These are phyloP conservation scores for Trypoxylus dichotomus DNA, from an alignment of 1,140 invertebrate genomes.

Conservation along the genomic window DNA sequence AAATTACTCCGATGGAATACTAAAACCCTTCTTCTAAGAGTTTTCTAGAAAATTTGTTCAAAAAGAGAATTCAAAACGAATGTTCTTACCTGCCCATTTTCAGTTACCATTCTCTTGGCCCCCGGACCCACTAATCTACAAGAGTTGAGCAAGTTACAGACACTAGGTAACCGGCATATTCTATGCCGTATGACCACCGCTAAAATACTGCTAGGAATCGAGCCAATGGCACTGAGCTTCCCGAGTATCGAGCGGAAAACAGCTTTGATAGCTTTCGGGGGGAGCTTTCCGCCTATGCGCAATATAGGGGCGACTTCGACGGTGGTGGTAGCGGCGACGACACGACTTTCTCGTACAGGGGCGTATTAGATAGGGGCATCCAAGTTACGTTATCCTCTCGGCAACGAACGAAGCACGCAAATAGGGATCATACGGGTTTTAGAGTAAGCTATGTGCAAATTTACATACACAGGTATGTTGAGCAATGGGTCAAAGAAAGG, in stretches of 20 bases:
- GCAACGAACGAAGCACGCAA: too few species aligned
- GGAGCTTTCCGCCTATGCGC: conserved; percentile 4
- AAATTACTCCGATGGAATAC: neutral
- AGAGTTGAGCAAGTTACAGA: conserved; percentile 33
- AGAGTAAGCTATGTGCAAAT: too few species aligned
- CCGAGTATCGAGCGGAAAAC: conserved; percentile 35
- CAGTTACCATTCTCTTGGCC: conserved; percentile 31
- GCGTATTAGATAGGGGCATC: too few species aligned
- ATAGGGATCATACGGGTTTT: too few species aligned
- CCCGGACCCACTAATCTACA: conserved; percentile 30
- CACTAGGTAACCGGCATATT: conserved; percentile 33
- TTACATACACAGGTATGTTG: too few species aligned
- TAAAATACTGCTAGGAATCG: conserved; percentile 29
- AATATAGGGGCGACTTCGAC: neutral
- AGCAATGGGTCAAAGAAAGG: too few species aligned
- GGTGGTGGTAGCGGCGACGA: neutral
- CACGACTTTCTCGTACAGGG: too few species aligned
- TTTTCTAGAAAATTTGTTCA: neutral
- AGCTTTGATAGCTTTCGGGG: conserved; percentile 33
- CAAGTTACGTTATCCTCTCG: too few species aligned
- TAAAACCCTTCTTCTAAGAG: neutral
- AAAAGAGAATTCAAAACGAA: neutral
- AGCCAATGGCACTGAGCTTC: conserved; percentile 32
- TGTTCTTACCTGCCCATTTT: conserved; percentile 32
- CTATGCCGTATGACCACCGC: conserved; percentile 32